Evolutionary conservation across 2,888 invertebrate genomes (phyloP).

Genomic region (Malthinus seriepunctatus): DNA sequence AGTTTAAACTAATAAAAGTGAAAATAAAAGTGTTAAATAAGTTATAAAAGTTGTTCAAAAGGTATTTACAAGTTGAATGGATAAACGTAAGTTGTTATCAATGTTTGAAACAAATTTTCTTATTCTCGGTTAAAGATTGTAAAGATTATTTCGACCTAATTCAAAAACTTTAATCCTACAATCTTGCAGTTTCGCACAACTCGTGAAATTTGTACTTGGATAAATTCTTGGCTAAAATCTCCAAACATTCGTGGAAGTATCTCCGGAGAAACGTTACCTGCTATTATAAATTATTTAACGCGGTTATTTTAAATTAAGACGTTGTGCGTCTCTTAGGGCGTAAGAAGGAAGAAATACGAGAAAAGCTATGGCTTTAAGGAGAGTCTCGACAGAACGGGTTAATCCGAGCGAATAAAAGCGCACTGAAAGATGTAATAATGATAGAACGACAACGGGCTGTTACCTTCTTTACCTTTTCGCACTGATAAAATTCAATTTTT

Average conservation of each 20-base stretch:
- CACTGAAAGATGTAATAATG: conserved; percentile 37
- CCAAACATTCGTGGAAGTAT: conserved; percentile 36
- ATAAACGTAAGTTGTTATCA: background rate
- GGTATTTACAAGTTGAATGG: too few species aligned
- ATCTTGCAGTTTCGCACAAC: conserved; percentile 9
- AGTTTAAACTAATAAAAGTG: too few species aligned
- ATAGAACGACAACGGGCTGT: conserved; percentile 31
- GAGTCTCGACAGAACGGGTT: conserved; percentile 31
- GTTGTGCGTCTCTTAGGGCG: conserved; percentile 34
- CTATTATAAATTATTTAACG: conserved; percentile 44
- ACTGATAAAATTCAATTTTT: conserved; percentile 22
- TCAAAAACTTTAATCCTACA: conserved; percentile 9
- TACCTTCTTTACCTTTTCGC: conserved; percentile 26
- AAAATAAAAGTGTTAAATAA: too few species aligned
- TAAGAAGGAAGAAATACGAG: conserved; percentile 17
- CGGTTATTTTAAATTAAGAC: conserved; percentile 44
- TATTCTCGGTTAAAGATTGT: background rate
- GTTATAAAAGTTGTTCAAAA: too few species aligned
- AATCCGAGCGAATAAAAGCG: conserved; percentile 34
- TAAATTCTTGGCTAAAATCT: conserved; percentile 39
- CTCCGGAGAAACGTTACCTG: conserved; percentile 39
- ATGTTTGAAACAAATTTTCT: background rate
- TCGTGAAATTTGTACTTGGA: conserved; percentile 16
- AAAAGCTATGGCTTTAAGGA: conserved; percentile 11
- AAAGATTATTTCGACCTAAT: conserved; percentile 1